These are phyloP conservation scores for Melanophora roralis DNA, from an alignment of 2,888 invertebrate species.

Conservation along the genomic window DNA sequence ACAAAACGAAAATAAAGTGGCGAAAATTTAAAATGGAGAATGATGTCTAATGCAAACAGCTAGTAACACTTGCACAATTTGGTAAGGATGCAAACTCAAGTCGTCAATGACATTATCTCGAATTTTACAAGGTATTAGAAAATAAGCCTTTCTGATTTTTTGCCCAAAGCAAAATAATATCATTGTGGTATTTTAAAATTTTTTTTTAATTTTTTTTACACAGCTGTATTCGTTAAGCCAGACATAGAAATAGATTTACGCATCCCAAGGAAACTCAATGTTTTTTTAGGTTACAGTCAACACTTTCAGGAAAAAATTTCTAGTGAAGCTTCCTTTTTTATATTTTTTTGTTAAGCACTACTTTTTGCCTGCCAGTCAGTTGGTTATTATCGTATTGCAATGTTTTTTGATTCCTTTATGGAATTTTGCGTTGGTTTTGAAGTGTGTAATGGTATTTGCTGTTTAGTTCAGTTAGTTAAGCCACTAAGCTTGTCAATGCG, in stretches of 20 bases:
- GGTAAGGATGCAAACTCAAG: not conserved
- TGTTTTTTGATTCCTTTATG: not conserved
- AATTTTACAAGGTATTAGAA: constrained; percentile 5
- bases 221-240: not conserved
- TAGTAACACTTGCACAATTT: not conserved
- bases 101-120: constrained; percentile 8
- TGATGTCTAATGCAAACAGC: not conserved
- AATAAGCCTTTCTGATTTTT: not conserved
- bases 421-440: not conserved
- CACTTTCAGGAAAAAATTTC: constrained; percentile 18
- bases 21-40: not conserved
- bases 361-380: too few relatives aligned
- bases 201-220: too few relatives aligned
- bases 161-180: too few relatives aligned
- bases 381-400: not conserved
- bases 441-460: constrained; percentile 39
- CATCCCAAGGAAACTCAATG: too few relatives aligned
- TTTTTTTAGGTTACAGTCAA: constrained; percentile 10
- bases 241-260: not conserved
- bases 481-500: constrained; percentile 52
- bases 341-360: not conserved
- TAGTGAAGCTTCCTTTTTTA: not conserved
- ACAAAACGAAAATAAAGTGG: not conserved
- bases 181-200: too few relatives aligned
- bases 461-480: constrained; percentile 55